Evolutionary conservation across 2,888 invertebrate genomes (phyloP).

Genomic region (Gryllus longicercus): DNA sequence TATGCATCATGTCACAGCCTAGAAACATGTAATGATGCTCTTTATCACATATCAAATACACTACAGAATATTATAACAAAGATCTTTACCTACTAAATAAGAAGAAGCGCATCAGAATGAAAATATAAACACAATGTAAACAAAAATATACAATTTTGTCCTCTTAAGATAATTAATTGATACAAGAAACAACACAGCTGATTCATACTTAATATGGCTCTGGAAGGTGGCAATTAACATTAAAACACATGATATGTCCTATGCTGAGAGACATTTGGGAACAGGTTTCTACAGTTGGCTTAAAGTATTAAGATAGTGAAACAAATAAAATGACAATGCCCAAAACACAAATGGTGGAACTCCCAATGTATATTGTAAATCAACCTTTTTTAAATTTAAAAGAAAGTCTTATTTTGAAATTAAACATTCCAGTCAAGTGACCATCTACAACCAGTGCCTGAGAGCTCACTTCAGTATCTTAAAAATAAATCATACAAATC

Average conservation of each 20-base stretch:
- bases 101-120: not conserved
- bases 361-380: not conserved
- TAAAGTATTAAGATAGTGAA: too few relatives aligned
- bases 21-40: not conserved
- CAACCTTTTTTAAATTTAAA: not conserved
- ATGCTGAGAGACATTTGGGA: too few relatives aligned
- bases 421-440: not conserved
- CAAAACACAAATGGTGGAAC: not conserved
- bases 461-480: conserved; percentile 21
- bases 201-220: too few relatives aligned
- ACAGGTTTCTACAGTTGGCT: too few relatives aligned
- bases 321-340: not conserved
- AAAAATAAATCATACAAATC: conserved; percentile 29
- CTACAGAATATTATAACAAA: not conserved
- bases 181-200: not conserved
- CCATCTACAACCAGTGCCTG: conserved; percentile 1
- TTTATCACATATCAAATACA: not conserved
- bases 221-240: too few relatives aligned
- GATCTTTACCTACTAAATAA: not conserved
- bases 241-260: too few relatives aligned
- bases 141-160: not conserved
- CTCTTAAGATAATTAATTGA: not conserved
- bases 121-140: not conserved
- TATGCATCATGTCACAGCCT: conserved; percentile 1
- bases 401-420: not conserved